These are phyloP conservation scores for Thalassaphorura encarpata DNA, from an alignment of 1,140 invertebrate genomes.

Conservation along the genomic window DNA sequence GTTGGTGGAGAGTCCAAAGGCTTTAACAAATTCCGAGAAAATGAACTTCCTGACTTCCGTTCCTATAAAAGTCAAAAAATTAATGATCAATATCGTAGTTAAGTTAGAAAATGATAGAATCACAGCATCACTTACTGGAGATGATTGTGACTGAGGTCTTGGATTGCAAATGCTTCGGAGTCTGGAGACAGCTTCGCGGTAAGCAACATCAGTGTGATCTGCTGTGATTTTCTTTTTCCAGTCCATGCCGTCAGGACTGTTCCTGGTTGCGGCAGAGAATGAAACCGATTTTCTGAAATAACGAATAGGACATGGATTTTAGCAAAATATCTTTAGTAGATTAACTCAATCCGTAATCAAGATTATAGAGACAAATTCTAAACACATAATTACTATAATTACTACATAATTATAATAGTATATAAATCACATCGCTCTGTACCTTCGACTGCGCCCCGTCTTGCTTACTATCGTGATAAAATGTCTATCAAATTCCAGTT, in stretches of 20 bases:
- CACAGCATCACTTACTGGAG: slow-evolving; percentile 13
- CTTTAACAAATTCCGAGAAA: neutral
- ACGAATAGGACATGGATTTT: too few species aligned
- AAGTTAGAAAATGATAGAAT: neutral
- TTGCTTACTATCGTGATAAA: too few species aligned
- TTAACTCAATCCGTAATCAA: too few species aligned
- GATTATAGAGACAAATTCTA: too few species aligned
- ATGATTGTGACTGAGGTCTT: slow-evolving; percentile 7
- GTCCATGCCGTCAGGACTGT: slow-evolving; percentile 32
- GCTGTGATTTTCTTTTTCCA: slow-evolving; percentile 38
- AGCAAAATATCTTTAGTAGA: too few species aligned
- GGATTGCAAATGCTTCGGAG: slow-evolving; percentile 41
- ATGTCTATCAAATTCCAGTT: too few species aligned
- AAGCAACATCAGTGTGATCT: slow-evolving; percentile 68
- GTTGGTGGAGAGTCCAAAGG: neutral
- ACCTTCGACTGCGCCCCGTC: too few species aligned
- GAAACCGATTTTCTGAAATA: too few species aligned
- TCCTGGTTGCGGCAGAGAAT: too few species aligned
- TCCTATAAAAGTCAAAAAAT: neutral
- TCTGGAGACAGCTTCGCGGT: slow-evolving; percentile 66
- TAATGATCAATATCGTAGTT: neutral
- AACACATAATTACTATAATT: too few species aligned
- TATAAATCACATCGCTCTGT: too few species aligned
- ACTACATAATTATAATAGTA: too few species aligned
- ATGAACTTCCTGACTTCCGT: neutral